A percentile compares a stretch with the other conserved stretches of the same genome.
These are phyloP conservation scores for Takifugu bimaculatus DNA, from an alignment of 2,113 vertebrate species.

Conservation along the genomic window DNA sequence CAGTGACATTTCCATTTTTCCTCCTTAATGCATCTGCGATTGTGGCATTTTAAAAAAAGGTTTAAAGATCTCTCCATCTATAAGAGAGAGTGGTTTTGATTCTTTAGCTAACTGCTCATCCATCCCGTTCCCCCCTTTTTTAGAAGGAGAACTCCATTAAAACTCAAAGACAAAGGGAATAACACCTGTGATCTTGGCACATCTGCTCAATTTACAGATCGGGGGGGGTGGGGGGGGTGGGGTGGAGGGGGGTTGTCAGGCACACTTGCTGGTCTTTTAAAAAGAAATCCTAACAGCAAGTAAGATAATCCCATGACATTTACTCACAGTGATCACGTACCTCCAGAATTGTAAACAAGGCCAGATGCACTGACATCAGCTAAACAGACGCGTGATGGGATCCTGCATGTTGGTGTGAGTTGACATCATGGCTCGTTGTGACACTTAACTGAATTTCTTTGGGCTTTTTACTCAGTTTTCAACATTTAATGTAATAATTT, in stretches of 20 bases:
- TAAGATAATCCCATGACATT: conserved; percentile 64
- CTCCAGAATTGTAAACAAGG: conserved; percentile 58
- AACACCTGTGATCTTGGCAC: conserved; percentile 60
- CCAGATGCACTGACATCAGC: conserved; percentile 57
- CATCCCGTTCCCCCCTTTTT: no score
- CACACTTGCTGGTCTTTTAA: conserved; percentile 7
- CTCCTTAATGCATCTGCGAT: conserved; percentile 64
- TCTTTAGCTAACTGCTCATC: neutral
- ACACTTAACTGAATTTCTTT: no score
- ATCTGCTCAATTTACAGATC: conserved; percentile 54
- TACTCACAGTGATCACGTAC: conserved; percentile 59
- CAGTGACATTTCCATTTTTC: conserved; percentile 74
- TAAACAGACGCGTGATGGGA: conserved; percentile 52
- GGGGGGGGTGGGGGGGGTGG: neutral
- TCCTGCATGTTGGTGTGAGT: conserved; percentile 1
- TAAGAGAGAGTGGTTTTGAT: conserved; percentile 43
- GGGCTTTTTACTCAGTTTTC: no score
- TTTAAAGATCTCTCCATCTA: conserved; percentile 50
- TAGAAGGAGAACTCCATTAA: neutral
- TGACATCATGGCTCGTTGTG: no score
- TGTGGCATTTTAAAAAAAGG: conserved; percentile 71
- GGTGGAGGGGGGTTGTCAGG: conserved; percentile 7
- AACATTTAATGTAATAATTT: no score
- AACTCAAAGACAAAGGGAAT: neutral
- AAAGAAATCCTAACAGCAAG: conserved; percentile 40